Evolutionary conservation across 2,797 vertebrate genomes (phyloP), one percentile per base, ranked within the genome.

Genomic region (Esox lucius): DNA sequence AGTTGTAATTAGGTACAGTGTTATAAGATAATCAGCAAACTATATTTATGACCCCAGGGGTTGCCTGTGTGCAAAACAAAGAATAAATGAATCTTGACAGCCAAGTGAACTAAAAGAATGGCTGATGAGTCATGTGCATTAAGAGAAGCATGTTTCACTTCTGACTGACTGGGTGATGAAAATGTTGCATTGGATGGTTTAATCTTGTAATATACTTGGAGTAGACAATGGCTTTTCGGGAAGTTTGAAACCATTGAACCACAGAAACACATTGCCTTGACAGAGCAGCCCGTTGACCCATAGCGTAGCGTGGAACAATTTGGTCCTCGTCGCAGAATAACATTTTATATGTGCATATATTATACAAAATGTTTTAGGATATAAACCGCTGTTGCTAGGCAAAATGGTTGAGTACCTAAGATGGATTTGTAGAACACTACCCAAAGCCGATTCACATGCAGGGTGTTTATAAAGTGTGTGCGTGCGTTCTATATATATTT

Each of bases 161-260:
- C 72, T 68, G 74, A 79, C 51, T 79, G 71, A 77, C 71, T 68
- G 73, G 78, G 51, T 79, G 71, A 78, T 79, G 71, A 80, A 84
- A 87, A 80, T 86, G 71, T 80, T 9, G 74, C 75, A 33, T 68
- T 77, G 1, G 70, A 73, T 59, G 68, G 76, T 83, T 65, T 80
- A 79, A 84, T 81, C 78, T 67, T 66, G 76, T 88, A 88, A 87
- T 87, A 83, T 80, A 83, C 83, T 87, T 86, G 70, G 78, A 77
- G 75, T 11, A 48, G 8, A 6, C 51, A 16, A 83, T 61, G 83
- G 80, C 81, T 85, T 86, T 86, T 73, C 80, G 64, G 46, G 49
- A 82, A 76, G 82, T 86, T 83, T 80, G 80, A 39, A 71, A 24
- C 65, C 70, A 75, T 81, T 80, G 79, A 82, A 74, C 76, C 72